Evolutionary conservation across 92 coral and sea anemone genomes (phyloP).

Genomic region (Epizoanthus rinbou): DNA sequence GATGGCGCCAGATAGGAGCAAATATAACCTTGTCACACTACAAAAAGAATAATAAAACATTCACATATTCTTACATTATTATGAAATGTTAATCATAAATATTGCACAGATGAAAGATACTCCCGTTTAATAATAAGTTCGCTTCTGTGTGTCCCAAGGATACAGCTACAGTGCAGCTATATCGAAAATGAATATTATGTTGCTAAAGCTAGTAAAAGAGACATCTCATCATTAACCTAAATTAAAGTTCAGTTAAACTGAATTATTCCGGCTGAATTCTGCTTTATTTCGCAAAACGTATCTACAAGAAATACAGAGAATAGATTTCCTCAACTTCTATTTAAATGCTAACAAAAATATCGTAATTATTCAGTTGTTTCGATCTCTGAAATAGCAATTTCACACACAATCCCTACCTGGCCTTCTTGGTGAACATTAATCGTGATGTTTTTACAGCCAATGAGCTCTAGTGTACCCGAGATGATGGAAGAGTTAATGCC

Average conservation of each 20-base stretch:
- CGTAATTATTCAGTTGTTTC: not conserved
- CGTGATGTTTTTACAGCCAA: conserved; percentile 73
- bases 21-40: not conserved
- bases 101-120: too few species aligned
- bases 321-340: not conserved
- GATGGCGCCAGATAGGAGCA: not conserved
- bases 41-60: not conserved
- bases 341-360: not conserved
- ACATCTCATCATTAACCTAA: too few species aligned
- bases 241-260: too few species aligned
- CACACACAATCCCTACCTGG: conserved; percentile 60
- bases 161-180: too few species aligned
- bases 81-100: too few species aligned
- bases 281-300: too few species aligned
- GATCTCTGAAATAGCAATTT: not conserved
- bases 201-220: too few species aligned
- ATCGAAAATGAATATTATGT: too few species aligned
- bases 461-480: conserved; percentile 83
- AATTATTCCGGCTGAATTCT: too few species aligned
- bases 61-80: not conserved
- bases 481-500: conserved; percentile 64
- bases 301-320: too few species aligned
- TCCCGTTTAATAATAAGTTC: too few species aligned
- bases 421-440: conserved; percentile 80
- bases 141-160: too few species aligned